Conservation (phyloP, 2,888 invertebrate genomes). For the Tinea pellionella region DNA sequence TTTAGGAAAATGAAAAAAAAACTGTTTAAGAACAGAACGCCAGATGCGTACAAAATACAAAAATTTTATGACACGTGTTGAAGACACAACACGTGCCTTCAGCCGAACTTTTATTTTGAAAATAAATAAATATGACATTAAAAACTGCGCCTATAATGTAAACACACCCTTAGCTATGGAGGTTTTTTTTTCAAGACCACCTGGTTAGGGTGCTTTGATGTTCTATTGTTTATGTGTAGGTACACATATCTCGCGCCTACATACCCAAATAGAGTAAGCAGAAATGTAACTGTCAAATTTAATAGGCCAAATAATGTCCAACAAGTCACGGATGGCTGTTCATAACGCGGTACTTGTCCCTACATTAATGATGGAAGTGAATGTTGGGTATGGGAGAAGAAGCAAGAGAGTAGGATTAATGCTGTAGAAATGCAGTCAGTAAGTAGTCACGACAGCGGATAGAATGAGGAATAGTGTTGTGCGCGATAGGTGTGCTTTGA, state of each 20-base stretch:
- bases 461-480: too few relatives aligned
- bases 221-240: neutral
- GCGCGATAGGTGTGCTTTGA: too few relatives aligned
- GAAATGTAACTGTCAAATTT: neutral
- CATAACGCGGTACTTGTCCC: too few relatives aligned
- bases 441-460: too few relatives aligned
- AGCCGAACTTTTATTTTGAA: conserved; percentile 18
- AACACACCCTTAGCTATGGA: conserved; percentile 43
- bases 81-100: conserved; percentile 43
- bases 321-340: too few relatives aligned
- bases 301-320: too few relatives aligned
- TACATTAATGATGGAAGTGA: too few relatives aligned
- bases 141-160: conserved; percentile 38
- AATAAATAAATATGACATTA: conserved; percentile 58
- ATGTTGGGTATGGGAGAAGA: too few relatives aligned
- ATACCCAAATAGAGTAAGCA: neutral
- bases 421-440: too few relatives aligned
- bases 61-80: conserved; percentile 45
- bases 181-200: neutral
- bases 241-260: neutral
- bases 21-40: conserved; percentile 21
- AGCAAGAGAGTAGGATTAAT: too few relatives aligned
- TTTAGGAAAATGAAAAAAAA: too few relatives aligned
- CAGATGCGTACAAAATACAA: conserved; percentile 49
- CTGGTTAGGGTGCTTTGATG: conserved; percentile 15